Evolutionary conservation across 2,888 invertebrate genomes (phyloP).

Genomic region (Polydrusus pterygomalis): DNA sequence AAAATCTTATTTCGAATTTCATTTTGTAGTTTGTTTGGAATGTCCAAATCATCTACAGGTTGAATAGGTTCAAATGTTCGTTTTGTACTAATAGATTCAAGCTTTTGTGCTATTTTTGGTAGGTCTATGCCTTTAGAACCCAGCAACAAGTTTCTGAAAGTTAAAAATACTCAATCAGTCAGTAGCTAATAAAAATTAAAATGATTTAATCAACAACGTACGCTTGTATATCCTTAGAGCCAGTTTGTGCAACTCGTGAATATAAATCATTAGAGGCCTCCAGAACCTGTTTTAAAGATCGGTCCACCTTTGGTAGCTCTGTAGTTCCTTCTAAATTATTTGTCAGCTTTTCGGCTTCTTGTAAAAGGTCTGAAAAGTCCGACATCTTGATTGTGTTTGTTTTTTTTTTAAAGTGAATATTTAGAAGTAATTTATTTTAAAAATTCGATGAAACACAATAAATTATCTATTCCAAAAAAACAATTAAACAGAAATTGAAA

Average conservation of each 20-base stretch:
- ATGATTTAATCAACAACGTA: slow-evolving; percentile 72
- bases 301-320: slow-evolving; percentile 89
- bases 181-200: not conserved
- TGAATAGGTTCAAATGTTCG: slow-evolving; percentile 92
- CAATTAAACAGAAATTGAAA: too few species aligned
- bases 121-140: slow-evolving; percentile 95
- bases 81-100: slow-evolving; percentile 90
- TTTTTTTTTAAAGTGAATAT: too few species aligned
- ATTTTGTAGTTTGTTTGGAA: slow-evolving; percentile 92
- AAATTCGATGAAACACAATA: too few species aligned
- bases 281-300: slow-evolving; percentile 92
- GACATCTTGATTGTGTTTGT: slow-evolving; percentile 67
- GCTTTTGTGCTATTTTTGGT: slow-evolving; percentile 92
- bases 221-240: slow-evolving; percentile 95
- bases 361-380: slow-evolving; percentile 90
- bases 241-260: slow-evolving; percentile 88
- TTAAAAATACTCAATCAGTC: slow-evolving; percentile 13
- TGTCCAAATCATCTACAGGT: slow-evolving; percentile 92
- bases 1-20: slow-evolving; percentile 96
- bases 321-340: slow-evolving; percentile 91
- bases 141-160: slow-evolving; percentile 86
- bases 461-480: too few species aligned
- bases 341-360: slow-evolving; percentile 93
- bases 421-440: not conserved
- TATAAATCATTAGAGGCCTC: slow-evolving; percentile 94